Conservation (phyloP, 2,113 vertebrate species). For the Eurystomus gularis region DNA sequence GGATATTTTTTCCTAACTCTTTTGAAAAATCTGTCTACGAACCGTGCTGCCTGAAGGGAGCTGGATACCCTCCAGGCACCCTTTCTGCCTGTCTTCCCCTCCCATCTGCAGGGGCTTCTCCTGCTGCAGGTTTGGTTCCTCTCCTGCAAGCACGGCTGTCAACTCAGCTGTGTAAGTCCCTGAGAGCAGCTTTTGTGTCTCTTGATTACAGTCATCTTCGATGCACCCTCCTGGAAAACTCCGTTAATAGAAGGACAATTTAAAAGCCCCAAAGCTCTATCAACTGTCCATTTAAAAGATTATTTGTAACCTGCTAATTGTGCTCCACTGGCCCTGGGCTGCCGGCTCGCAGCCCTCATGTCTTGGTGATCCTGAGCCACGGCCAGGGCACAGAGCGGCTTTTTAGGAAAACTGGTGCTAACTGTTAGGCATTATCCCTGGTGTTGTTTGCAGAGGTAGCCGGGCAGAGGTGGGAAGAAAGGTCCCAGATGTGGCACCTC, state of each 20-base stretch:
- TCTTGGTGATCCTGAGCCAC: neutral
- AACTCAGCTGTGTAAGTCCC: neutral
- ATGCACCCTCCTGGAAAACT: neutral
- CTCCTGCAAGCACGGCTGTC: neutral
- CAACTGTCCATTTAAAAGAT: conserved; percentile 27
- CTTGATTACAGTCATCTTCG: neutral
- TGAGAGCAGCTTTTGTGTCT: neutral
- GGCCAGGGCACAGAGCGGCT: neutral
- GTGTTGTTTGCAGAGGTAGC: neutral
- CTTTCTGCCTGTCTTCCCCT: neutral
- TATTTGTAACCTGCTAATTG: conserved; percentile 43
- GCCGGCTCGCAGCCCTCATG: neutral
- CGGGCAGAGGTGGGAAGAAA: neutral
- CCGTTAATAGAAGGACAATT: conserved; percentile 18
- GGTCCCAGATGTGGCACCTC: neutral
- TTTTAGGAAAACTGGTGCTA: neutral
- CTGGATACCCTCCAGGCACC: neutral
- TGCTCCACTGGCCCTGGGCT: neutral
- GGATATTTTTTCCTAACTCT: neutral
- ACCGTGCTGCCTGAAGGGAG: conserved; percentile 14
- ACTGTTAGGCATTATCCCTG: neutral
- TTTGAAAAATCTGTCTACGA: neutral
- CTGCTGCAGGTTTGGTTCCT: neutral
- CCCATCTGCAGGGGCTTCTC: neutral
- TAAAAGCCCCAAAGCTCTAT: conserved; percentile 19